These are phyloP conservation scores for Drosophila aff. DNA, from an alignment of 1,140 invertebrate genomes.

Conservation along the genomic window DNA sequence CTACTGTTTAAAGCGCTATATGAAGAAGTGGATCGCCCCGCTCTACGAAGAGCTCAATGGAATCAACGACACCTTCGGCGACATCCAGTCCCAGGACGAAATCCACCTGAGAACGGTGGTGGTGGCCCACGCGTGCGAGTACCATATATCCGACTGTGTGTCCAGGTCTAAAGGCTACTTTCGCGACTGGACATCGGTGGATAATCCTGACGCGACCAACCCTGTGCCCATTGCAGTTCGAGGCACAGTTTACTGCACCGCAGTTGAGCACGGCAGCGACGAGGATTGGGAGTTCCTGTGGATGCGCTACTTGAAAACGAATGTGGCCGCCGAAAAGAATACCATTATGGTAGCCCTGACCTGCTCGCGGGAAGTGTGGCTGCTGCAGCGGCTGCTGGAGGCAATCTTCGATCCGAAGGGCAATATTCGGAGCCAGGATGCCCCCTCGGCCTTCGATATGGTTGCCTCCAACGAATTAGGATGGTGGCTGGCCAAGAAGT, in stretches of 20 bases:
- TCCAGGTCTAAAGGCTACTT: conserved; percentile 87
- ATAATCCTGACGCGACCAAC: conserved; percentile 86
- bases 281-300: conserved; percentile 93
- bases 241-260: conserved; percentile 91
- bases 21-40: conserved; percentile 86
- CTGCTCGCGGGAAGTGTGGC: conserved; percentile 89
- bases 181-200: conserved; percentile 87
- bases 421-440: conserved; percentile 90
- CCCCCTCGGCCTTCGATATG: conserved; percentile 86
- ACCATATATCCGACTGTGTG: conserved; percentile 87
- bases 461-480: conserved; percentile 86
- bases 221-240: conserved; percentile 91
- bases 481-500: conserved; percentile 88
- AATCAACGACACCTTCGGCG: conserved; percentile 84
- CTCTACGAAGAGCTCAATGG: conserved; percentile 86
- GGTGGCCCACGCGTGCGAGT: conserved; percentile 87
- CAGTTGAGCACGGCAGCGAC: conserved; percentile 89
- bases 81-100: conserved; percentile 82
- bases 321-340: conserved; percentile 88
- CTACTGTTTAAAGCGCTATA: conserved; percentile 85
- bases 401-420: conserved; percentile 86
- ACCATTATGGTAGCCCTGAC: conserved; percentile 89
- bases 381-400: conserved; percentile 89
- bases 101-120: conserved; percentile 87
- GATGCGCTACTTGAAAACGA: conserved; percentile 88